Evolutionary conservation across 2,888 invertebrate species (phyloP), one percentile per base, ranked within the genome.

Genomic region (Agriotes lineatus): DNA sequence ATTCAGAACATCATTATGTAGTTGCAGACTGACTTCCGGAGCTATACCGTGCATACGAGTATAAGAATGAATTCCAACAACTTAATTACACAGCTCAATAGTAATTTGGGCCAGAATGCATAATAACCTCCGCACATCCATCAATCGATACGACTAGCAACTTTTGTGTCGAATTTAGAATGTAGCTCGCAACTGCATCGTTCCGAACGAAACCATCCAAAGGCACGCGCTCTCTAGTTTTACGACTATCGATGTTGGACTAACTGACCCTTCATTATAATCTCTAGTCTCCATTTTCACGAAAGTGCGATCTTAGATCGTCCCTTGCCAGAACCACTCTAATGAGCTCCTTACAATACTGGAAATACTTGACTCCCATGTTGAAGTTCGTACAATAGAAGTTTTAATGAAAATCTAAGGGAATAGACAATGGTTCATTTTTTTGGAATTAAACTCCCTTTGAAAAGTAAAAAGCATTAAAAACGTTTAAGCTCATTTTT

Each of bases 1-100:
- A 57, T 57, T 39, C 5, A 22, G 30, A 35, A 16, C 6, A n/a
- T 7, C 5, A 10, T 22, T 39, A 57, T 33, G 19, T 18, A 54
- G 14, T 18, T 48, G 48, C 39, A 39, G 39, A 5, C 39, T 16
- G 25, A 30, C 25, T 5, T 50, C 50, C 30, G 33, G 2, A 30
- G 1, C 20, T 14, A 14, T 59, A 20, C 39, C 57, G 25, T 57
- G 45, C 42, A 45, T 25, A n/a, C n/a, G n/a, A n/a, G n/a, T n/a
- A 59, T 30, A 59, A 59, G 59, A 59, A 59, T 16, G 39, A 59
- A 59, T 57, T 14, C 18, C 1, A 45, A 48, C 48, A 48, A 45
- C 19, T 35, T 60, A 60, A 33, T 60, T 60, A 16, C 48, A 48
- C 19, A 33, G 48, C 48, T 33, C 33, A 48, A 35, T 48, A 30